Evolutionary conservation across 2,888 invertebrate genomes (phyloP).

Genomic region (Hofmannophila pseudospretella): DNA sequence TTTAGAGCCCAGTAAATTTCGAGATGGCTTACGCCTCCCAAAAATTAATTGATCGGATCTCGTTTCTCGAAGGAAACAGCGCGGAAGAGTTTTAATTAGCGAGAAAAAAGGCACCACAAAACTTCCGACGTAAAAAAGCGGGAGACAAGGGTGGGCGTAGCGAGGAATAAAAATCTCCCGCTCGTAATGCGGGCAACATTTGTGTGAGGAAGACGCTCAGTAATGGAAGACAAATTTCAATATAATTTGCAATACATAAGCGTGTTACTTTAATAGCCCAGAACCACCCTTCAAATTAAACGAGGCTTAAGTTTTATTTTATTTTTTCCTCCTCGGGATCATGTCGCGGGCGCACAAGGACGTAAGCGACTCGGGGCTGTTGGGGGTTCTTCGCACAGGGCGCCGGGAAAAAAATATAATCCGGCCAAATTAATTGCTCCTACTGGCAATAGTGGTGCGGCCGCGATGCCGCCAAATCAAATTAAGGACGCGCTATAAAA

Average conservation of each 20-base stretch:
- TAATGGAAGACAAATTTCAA: conserved; percentile 79
- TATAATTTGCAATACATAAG: conserved; percentile 80
- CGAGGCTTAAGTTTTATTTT: conserved; percentile 78
- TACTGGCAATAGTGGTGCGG: conserved; percentile 73
- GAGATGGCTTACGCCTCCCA: conserved; percentile 68
- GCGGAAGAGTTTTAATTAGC: conserved; percentile 78
- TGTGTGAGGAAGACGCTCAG: conserved; percentile 76
- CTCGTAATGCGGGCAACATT: conserved; percentile 77
- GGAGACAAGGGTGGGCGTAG: conserved; percentile 74
- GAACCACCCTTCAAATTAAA: conserved; percentile 80
- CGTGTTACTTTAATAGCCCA: conserved; percentile 80
- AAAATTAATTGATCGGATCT: conserved; percentile 78
- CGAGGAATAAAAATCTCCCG: conserved; percentile 73
- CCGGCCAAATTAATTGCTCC: conserved; percentile 76
- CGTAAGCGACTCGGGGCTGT: conserved; percentile 38
- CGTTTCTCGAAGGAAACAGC: conserved; percentile 74
- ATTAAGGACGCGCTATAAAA: conserved; percentile 79
- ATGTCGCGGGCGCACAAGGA: conserved; percentile 46
- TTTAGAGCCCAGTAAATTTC: conserved; percentile 66
- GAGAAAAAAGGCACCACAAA: conserved; percentile 72
- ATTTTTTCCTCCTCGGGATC: conserved; percentile 71
- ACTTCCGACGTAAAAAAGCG: conserved; percentile 73
- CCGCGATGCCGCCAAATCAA: conserved; percentile 78
- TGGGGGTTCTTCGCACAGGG: conserved; percentile 20
- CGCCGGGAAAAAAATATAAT: conserved; percentile 70